Percentiles rank a stretch among this genome's conserved stretches.
These are phyloP conservation scores for Boloria selene DNA, from an alignment of 2,888 invertebrate genomes.

Conservation along the genomic window DNA sequence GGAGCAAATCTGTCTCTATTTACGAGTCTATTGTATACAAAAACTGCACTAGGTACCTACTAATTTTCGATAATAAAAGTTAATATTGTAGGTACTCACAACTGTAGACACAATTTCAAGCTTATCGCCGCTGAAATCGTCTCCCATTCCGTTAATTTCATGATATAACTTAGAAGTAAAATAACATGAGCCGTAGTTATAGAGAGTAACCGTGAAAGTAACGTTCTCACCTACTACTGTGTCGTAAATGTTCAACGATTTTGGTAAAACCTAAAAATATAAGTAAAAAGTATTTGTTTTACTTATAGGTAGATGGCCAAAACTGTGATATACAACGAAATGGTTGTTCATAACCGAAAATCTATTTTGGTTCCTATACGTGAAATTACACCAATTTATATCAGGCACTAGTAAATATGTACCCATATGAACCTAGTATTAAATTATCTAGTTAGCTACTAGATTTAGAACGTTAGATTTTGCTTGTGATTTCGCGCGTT, in stretches of 20 bases:
- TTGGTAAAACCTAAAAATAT: constrained; percentile 63
- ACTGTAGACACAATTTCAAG: constrained; percentile 63
- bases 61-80: too few species aligned
- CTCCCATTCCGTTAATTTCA: constrained; percentile 63
- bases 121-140: constrained; percentile 61
- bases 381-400: too few species aligned
- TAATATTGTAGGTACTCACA: too few species aligned
- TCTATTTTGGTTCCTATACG: too few species aligned
- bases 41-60: too few species aligned
- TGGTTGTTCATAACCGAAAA: not conserved
- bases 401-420: too few species aligned
- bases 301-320: not conserved
- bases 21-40: too few species aligned
- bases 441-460: too few species aligned
- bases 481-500: too few species aligned
- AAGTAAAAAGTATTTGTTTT: not conserved
- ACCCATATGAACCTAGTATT: too few species aligned
- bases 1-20: too few species aligned
- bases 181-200: constrained; percentile 67
- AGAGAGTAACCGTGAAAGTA: constrained; percentile 56
- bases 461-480: too few species aligned
- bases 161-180: constrained; percentile 68
- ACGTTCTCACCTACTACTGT: constrained; percentile 61
- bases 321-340: not conserved
- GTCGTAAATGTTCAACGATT: constrained; percentile 64